Conservation (phyloP, 2,888 invertebrate species). For the Meteorus colon region DNA sequence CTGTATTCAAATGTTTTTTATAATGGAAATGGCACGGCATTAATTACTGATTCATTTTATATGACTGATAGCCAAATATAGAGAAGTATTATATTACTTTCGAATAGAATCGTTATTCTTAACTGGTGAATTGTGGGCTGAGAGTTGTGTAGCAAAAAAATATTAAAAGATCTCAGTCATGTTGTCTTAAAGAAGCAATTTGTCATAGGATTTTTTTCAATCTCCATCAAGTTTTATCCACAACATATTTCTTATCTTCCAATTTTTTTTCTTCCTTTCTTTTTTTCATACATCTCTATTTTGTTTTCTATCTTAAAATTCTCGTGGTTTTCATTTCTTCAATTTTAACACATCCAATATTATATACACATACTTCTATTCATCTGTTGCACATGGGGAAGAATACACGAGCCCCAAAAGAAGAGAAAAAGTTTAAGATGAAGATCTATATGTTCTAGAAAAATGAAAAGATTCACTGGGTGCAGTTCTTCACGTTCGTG, state of each 20-base stretch:
- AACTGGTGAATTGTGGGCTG: background rate
- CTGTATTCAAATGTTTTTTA: background rate
- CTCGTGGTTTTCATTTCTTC: background rate
- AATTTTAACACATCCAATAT: background rate
- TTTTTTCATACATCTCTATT: background rate
- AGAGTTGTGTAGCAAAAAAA: slow-evolving; percentile 22
- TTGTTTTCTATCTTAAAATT: background rate
- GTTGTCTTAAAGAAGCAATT: slow-evolving; percentile 2
- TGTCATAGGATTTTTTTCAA: background rate
- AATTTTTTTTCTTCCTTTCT: background rate
- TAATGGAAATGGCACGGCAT: slow-evolving; percentile 23
- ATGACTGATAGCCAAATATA: background rate
- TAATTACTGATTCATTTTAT: background rate
- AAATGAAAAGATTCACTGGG: background rate
- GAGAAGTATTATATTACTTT: slow-evolving; percentile 15
- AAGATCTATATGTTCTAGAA: background rate
- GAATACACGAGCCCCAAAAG: background rate
- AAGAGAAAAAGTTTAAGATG: background rate
- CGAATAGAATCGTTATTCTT: background rate
- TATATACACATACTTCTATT: background rate
- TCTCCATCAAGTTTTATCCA: background rate
- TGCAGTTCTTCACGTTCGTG: slow-evolving; percentile 27
- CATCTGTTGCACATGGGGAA: background rate
- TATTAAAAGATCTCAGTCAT: slow-evolving; percentile 2
- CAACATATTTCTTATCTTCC: background rate